These are phyloP conservation scores for Lutra lutra DNA, from an alignment of 2,797 vertebrate species.

Conservation along the genomic window DNA sequence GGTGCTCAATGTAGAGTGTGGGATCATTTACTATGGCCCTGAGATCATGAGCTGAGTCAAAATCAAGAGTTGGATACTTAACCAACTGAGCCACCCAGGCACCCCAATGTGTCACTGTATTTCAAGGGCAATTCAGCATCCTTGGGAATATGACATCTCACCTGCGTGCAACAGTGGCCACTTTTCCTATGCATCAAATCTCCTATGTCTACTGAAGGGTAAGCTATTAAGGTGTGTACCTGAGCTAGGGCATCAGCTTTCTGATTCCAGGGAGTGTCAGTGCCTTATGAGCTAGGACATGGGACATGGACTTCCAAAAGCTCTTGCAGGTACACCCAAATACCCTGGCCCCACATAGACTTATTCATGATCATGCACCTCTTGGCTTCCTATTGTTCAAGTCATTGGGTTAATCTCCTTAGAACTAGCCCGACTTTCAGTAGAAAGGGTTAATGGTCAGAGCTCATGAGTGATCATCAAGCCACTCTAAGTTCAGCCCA, in stretches of 20 bases:
- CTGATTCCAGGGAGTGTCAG: background rate
- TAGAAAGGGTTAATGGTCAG: background rate
- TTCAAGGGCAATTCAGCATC: background rate
- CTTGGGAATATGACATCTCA: background rate
- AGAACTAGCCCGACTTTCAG: background rate
- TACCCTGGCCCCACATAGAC: background rate
- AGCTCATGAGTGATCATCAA: background rate
- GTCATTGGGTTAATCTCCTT: background rate
- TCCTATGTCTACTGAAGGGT: background rate
- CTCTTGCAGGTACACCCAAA: background rate
- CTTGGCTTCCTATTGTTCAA: background rate
- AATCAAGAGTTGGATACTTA: background rate
- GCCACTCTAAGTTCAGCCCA: background rate
- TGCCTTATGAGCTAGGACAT: background rate
- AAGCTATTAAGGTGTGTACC: background rate
- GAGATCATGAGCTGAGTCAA: no score
- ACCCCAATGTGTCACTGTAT: background rate
- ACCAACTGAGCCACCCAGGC: no score
- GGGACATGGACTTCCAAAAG: background rate
- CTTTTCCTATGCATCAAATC: background rate
- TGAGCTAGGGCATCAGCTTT: background rate
- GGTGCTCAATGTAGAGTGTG: fast-evolving
- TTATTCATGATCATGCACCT: background rate
- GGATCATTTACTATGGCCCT: background rate
- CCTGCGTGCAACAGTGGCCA: background rate